Conservation (phyloP, 2,888 invertebrate genomes). For the Meta bourneti region DNA sequence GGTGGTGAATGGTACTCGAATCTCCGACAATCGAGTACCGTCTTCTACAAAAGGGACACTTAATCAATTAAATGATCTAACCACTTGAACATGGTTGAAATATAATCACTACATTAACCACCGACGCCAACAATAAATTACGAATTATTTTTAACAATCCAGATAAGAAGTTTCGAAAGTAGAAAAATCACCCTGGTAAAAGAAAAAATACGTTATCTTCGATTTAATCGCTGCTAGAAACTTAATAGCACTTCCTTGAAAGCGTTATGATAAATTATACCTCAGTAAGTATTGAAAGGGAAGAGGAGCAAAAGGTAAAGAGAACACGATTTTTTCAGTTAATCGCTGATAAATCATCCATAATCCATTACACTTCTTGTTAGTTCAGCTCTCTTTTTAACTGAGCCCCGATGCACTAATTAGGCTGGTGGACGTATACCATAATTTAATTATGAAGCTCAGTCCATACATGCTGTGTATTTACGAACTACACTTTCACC, state of each 20-base stretch:
- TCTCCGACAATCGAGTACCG: neutral
- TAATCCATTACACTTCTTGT: slow-evolving; percentile 24
- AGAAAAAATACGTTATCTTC: slow-evolving; percentile 22
- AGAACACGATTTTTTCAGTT: slow-evolving; percentile 32
- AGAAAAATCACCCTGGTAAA: neutral
- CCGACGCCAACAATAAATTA: slow-evolving; percentile 19
- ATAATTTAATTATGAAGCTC: slow-evolving; percentile 43
- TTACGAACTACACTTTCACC: neutral
- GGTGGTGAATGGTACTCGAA: neutral
- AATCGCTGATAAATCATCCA: slow-evolving; percentile 12
- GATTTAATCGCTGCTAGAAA: slow-evolving; percentile 54
- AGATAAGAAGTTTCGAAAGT: slow-evolving; percentile 30
- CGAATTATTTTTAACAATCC: slow-evolving; percentile 13
- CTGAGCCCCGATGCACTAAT: slow-evolving; percentile 19
- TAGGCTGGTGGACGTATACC: slow-evolving; percentile 5
- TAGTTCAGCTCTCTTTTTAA: slow-evolving; percentile 26
- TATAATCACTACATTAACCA: slow-evolving; percentile 5
- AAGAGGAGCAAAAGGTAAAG: neutral
- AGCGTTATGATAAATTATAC: slow-evolving; percentile 41
- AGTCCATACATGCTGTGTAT: neutral
- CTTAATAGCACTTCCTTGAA: slow-evolving; percentile 52
- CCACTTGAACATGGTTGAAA: slow-evolving; percentile 11
- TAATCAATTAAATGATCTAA: slow-evolving; percentile 20
- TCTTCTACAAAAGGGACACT: neutral
- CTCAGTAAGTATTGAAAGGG: neutral